Percentiles rank a stretch among this genome's conserved stretches.
These are phyloP conservation scores for Mormyrus proboscirostris DNA, from an alignment of 2,797 vertebrate species.

Conservation along the genomic window DNA sequence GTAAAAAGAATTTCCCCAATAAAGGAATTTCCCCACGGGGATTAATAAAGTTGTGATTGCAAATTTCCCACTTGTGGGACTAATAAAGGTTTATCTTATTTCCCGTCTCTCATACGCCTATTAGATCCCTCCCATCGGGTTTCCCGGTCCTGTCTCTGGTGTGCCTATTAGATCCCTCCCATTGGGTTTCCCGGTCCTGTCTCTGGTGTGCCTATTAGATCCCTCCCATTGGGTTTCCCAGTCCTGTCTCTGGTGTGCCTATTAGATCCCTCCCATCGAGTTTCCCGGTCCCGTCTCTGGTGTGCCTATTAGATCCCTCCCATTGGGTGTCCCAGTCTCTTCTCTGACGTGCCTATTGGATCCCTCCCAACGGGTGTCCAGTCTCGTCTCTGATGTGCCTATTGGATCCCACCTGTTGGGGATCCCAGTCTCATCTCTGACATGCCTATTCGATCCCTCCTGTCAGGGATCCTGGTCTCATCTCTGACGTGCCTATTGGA, in stretches of 20 bases:
- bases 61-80: no score
- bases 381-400: neutral
- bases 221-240: neutral
- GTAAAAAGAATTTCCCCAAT: no score
- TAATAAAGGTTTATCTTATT: no score
- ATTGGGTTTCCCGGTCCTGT: conserved; percentile 35
- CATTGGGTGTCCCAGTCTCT: conserved; percentile 35
- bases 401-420: neutral
- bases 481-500: neutral
- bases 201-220: neutral
- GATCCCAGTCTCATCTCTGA: conserved; percentile 4
- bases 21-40: no score
- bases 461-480: neutral
- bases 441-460: neutral
- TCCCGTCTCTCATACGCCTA: neutral
- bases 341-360: neutral
- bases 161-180: neutral
- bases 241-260: neutral
- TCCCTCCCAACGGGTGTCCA: conserved; percentile 20
- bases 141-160: neutral
- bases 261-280: conserved; percentile 3
- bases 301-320: neutral
- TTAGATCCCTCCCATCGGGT: neutral
- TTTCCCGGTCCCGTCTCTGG: conserved; percentile 15
- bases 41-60: no score